A percentile compares a stretch with the other conserved stretches of the same genome.
Evolutionary conservation across 2,797 vertebrate genomes (phyloP).

Genomic region (Potorous gilbertii): DNA sequence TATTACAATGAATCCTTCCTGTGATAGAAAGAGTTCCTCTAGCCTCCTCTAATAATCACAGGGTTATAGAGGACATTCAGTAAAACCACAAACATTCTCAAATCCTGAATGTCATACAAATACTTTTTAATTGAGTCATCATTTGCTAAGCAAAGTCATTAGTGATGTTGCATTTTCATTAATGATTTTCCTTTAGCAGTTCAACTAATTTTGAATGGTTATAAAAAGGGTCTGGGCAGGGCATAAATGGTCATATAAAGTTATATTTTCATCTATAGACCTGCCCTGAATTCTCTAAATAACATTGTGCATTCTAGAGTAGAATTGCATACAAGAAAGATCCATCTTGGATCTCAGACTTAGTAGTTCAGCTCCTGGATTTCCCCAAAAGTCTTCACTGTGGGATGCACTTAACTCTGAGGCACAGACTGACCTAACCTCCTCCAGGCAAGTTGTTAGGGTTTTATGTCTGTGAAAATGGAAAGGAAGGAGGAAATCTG

Average conservation of each 20-base stretch:
- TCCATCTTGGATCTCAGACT: not conserved
- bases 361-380: not conserved
- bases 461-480: not conserved
- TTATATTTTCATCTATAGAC: not conserved
- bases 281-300: not conserved
- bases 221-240: not conserved
- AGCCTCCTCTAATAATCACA: not conserved
- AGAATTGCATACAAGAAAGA: no score
- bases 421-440: not conserved
- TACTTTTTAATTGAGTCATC: not conserved
- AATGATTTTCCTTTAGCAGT: not conserved
- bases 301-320: no score
- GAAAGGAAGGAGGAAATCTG: not conserved
- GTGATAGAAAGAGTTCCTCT: no score
- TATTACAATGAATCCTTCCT: not conserved
- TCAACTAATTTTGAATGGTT: not conserved
- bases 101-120: not conserved
- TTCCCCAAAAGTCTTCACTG: not conserved
- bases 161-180: not conserved
- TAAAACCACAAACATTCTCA: not conserved
- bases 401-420: not conserved
- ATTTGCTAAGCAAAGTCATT: not conserved
- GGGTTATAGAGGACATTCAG: not conserved
- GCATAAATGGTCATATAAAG: not conserved
- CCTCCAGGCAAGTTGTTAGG: not conserved